Conservation (phyloP, 2,113 vertebrate species). For the Thamnaconus septentrionalis region DNA sequence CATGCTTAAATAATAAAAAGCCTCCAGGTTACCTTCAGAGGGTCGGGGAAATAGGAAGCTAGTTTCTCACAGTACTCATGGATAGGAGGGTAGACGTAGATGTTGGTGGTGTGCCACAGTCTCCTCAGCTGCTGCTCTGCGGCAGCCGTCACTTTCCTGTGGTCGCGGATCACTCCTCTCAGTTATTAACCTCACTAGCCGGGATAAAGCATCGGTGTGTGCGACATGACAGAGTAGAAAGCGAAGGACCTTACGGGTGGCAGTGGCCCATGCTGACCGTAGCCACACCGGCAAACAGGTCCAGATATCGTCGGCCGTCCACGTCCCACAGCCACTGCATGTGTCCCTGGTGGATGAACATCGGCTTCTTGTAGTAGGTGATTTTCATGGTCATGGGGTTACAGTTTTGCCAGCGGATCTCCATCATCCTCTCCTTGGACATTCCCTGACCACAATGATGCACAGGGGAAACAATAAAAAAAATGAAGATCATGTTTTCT, state of each 20-base stretch:
- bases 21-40: constrained; percentile 83
- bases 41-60: constrained; percentile 82
- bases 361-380: constrained; percentile 81
- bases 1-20: background rate
- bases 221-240: background rate
- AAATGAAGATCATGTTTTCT: background rate
- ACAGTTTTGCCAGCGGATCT: constrained; percentile 77
- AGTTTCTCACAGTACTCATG: constrained; percentile 90
- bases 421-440: constrained; percentile 75
- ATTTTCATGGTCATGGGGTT: constrained; percentile 72
- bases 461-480: background rate
- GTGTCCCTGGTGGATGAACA: constrained; percentile 87
- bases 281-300: constrained; percentile 90
- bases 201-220: background rate
- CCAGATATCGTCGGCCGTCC: constrained; percentile 88
- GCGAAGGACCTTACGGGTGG: constrained; percentile 85
- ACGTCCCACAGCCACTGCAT: constrained; percentile 96
- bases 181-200: background rate
- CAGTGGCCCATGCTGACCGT: constrained; percentile 94
- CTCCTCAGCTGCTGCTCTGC: constrained; percentile 82
- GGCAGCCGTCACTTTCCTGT: constrained; percentile 83
- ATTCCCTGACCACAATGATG: constrained; percentile 60
- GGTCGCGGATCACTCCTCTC: background rate
- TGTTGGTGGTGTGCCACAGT: constrained; percentile 86
- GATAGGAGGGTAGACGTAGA: constrained; percentile 82